Evolutionary conservation across 1,140 invertebrate genomes (phyloP).

Genomic region (Asbolus verrucosus): DNA sequence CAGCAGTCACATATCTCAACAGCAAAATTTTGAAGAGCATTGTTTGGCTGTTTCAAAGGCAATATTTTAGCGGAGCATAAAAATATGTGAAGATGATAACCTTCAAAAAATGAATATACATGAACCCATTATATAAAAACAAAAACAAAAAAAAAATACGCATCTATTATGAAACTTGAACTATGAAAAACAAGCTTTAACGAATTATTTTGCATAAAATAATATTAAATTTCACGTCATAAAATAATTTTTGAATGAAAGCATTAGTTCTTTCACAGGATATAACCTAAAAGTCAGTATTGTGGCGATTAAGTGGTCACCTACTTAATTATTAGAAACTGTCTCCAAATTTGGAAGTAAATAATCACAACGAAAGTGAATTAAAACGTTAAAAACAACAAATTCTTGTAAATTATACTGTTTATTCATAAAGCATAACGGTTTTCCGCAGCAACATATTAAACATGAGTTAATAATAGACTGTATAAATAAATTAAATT

Average conservation of each 20-base stretch:
- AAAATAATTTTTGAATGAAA: no score
- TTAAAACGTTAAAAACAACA: no score
- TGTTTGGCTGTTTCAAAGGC: no score
- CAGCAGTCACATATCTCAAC: no score
- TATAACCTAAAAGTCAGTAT: background rate
- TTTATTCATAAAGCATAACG: slow-evolving; percentile 27
- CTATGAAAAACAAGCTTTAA: no score
- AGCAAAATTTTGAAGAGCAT: background rate
- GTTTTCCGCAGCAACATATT: slow-evolving; percentile 11
- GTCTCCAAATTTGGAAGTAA: slow-evolving; percentile 26
- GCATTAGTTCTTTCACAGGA: background rate
- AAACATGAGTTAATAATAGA: slow-evolving; percentile 7
- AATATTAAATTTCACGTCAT: background rate
- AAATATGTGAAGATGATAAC: no score
- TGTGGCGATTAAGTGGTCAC: slow-evolving; percentile 20
- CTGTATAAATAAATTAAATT: slow-evolving; percentile 10
- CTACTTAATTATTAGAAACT: slow-evolving; percentile 37
- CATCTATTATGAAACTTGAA: no score
- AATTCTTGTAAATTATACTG: slow-evolving; percentile 7
- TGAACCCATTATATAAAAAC: no score
- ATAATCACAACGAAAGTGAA: slow-evolving; percentile 26
- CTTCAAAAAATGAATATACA: no score
- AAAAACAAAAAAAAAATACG: no score
- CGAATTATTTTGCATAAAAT: no score
- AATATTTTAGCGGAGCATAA: no score